Evolutionary conservation across 2,888 invertebrate genomes (phyloP), one percentile per base, ranked within the genome.

Genomic region (Epistrophe grossulariae): DNA sequence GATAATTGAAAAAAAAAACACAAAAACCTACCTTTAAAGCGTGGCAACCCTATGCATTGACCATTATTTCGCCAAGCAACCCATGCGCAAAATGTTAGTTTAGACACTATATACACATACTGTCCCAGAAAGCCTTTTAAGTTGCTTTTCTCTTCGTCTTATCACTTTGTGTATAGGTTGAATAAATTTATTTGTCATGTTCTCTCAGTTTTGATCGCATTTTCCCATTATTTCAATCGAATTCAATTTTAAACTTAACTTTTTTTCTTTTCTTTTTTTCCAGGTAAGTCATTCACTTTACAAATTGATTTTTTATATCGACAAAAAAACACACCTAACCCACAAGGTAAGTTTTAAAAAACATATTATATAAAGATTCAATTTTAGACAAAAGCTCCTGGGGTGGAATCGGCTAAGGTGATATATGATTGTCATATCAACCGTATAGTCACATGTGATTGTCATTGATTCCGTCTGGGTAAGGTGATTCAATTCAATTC

Each of bases 261-360:
- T 57, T 35, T 64, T 50, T 24, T 57, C 66, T 38, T 24, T 10
- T 43, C n/a, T 78, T 55, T 45, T 55, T 84, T 84, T n/a, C 59
- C 59, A 84, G 84, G 84, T 84, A 84, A 84, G 84, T 84, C 79
- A 73, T 71, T 79, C 40, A 60, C 40, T 68, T 73, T 28, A 43
- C 17, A 73, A 73, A 71, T 73, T 70, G 71, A 84, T 45, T 62
- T 84, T 74, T 74, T 48, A 1, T n/a, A 62, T 19, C 15, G n/a
- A 45, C 35, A 68, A 43, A 48, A 43, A 57, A 57, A 71, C 73
- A 71, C 79, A 71, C 79, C 84, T 64, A 74, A 79, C 66, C 62
- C n/a, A 4, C 19, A 40, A 38, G 55, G 60, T 83, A 84, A 80
- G 80, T 79, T 76, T 19, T 11, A 71, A 79, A 40, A 35, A 35